A percentile compares a stretch with the other conserved stretches of the same genome.
Evolutionary conservation across 2,797 vertebrate species (phyloP).

Genomic region (Leptatherina wallacei): DNA sequence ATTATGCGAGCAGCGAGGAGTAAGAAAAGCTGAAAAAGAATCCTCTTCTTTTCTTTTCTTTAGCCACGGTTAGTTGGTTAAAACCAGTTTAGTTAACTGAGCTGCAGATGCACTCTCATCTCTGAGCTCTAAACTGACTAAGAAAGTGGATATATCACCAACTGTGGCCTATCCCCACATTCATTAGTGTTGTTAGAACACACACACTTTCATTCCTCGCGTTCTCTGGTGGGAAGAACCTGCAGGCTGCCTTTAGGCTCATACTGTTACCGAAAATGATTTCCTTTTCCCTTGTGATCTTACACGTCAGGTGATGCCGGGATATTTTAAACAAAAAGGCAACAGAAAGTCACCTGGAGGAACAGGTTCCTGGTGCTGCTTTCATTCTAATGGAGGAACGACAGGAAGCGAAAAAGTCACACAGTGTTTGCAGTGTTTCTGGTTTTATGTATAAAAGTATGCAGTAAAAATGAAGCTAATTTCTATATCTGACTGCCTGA

Average conservation of each 20-base stretch:
- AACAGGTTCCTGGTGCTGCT: slow-evolving; percentile 6
- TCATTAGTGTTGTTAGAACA: slow-evolving; percentile 52
- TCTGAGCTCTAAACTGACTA: slow-evolving; percentile 17
- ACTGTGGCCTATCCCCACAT: slow-evolving; percentile 6
- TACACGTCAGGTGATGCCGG: slow-evolving; percentile 13
- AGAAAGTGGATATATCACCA: slow-evolving; percentile 15
- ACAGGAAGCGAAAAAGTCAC: slow-evolving; percentile 7
- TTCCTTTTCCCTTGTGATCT: slow-evolving; percentile 4
- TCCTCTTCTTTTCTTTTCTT: not conserved
- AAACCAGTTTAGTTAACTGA: slow-evolving; percentile 2
- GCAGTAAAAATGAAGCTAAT: not conserved
- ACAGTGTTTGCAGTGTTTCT: not conserved
- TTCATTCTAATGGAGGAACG: slow-evolving; percentile 15
- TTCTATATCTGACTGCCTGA: slow-evolving; percentile 35
- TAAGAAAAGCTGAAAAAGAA: not conserved
- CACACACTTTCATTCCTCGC: slow-evolving; percentile 13
- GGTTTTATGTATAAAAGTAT: not conserved
- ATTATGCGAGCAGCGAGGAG: not conserved
- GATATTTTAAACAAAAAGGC: slow-evolving; percentile 24
- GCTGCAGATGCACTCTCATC: not conserved
- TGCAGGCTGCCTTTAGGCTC: slow-evolving; percentile 32
- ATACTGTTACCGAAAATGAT: not conserved
- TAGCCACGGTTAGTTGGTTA: not conserved
- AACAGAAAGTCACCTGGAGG: slow-evolving; percentile 13
- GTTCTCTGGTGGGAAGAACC: slow-evolving; percentile 19